Evolutionary conservation across 2,888 invertebrate species (phyloP), one percentile per base, ranked within the genome.

Genomic region (Drosophila formosana): DNA sequence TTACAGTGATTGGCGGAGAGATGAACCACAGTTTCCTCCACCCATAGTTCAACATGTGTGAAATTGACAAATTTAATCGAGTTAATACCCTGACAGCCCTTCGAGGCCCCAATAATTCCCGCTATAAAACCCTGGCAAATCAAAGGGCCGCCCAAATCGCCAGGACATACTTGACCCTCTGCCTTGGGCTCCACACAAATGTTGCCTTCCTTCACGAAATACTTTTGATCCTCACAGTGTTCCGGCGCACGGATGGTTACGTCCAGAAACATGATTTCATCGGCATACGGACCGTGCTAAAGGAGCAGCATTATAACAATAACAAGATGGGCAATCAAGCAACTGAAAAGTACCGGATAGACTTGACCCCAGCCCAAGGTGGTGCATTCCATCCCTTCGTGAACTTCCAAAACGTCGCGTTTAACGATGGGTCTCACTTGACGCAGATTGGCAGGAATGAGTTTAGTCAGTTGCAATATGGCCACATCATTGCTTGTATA

Each of bases 351-450:
- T 73, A 82, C 82, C 70, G 47, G 66, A 58, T 86, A 83, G 0
- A 86, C 7, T 63, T 83, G 83, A 3, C 83, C 83, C 83, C 83
- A 83, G 18, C 83, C 87, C 26, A 83, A 39, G 9, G 87, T 84
- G 3, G 62, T 0, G 13, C 83, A 83, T 0, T 3, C 2, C 32
- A 39, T 26, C 1, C 70, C 78, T 0, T 0, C 0, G 1, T 3
- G 0, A 0, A 66, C 0, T 0, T 13, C 3, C 1, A 45, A 0
- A 0, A 3, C 3, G 0, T 28, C 52, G 8, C 58, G 67, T 11
- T 55, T 26, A 0, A 26, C 1, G 4, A 82, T 7, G 1, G 87
- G 81, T 25, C 50, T 53, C 9, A 52, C 78, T 0, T 58, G 7
- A 0, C 63, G 60, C 23, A 56, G 46, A 30, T 75, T 46, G 8